Conservation (phyloP, 2,888 invertebrate genomes). For the Itoplectis maculator region DNA sequence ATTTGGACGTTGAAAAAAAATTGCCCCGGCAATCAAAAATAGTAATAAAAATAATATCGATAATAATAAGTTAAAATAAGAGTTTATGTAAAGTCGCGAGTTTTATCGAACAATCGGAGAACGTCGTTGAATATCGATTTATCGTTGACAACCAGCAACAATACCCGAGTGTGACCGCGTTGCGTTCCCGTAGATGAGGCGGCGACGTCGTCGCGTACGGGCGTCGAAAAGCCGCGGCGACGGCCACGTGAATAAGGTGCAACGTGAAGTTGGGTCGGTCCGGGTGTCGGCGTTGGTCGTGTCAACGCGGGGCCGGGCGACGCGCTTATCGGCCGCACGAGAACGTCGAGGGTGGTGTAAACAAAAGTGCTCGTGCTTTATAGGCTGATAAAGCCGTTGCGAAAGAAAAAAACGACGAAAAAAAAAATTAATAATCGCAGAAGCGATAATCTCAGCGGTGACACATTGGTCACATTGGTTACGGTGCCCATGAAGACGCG, state of each 20-base stretch:
- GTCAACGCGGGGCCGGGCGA: not conserved
- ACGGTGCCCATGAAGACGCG: slow-evolving; percentile 30
- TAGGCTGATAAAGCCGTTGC: not conserved
- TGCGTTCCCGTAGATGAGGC: slow-evolving; percentile 57
- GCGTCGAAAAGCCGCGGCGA: slow-evolving; percentile 43
- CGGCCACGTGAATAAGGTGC: slow-evolving; percentile 66
- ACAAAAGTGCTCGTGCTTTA: not conserved
- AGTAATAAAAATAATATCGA: not conserved
- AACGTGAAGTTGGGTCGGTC: slow-evolving; percentile 58
- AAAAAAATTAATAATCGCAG: too few species aligned
- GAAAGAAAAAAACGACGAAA: not conserved
- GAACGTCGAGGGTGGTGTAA: not conserved
- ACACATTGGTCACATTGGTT: not conserved
- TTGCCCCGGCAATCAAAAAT: not conserved
- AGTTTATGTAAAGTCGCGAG: not conserved
- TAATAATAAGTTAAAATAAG: not conserved
- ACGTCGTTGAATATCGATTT: not conserved
- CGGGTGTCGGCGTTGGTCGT: slow-evolving; percentile 20
- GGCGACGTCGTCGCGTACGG: slow-evolving; percentile 49
- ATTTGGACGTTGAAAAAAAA: not conserved
- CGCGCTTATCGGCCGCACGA: too few species aligned
- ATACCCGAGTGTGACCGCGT: slow-evolving; percentile 19
- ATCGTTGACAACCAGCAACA: slow-evolving; percentile 21
- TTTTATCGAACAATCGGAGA: not conserved
- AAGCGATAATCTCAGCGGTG: too few species aligned